Conservation (phyloP, 2,888 invertebrate species). For the Hirudinaria manillensis region DNA sequence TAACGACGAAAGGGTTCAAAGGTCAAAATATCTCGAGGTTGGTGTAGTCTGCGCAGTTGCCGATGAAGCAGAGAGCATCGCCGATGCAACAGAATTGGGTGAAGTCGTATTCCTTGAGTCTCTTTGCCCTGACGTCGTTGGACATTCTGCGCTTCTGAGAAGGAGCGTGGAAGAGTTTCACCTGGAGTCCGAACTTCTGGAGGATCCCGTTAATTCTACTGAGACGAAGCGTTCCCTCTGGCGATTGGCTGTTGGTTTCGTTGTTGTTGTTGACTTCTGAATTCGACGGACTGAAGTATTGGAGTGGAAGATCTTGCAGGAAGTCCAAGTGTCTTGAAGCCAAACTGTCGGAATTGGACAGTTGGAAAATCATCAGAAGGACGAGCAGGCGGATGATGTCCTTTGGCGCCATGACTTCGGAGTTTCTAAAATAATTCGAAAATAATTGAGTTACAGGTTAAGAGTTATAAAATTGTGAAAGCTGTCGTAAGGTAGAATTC, state of each 20-base stretch:
- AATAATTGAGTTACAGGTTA: too few species aligned
- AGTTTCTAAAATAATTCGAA: too few species aligned
- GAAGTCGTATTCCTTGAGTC: constrained; percentile 9
- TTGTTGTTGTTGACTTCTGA: neutral
- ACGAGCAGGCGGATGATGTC: too few species aligned
- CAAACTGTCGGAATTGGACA: neutral
- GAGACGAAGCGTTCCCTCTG: neutral
- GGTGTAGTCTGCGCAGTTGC: constrained; percentile 12
- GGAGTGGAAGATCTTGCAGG: neutral
- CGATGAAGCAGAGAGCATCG: constrained; percentile 23
- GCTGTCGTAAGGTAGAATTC: too few species aligned
- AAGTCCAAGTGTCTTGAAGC: neutral
- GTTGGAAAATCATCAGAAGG: neutral
- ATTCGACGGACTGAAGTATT: neutral
- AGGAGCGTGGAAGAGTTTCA: neutral
- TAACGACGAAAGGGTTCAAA: too few species aligned
- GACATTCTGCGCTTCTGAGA: neutral
- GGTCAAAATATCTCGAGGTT: neutral
- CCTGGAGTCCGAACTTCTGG: constrained; percentile 6
- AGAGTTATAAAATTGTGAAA: too few species aligned
- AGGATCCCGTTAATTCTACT: neutral
- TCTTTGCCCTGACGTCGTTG: neutral
- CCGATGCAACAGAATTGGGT: constrained; percentile 25
- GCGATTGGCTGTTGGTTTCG: neutral
- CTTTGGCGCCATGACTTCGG: too few species aligned